Base-by-base conservation (phyloP, 2,113 vertebrate species). In the Aspiorhynchus laticeps region DNA sequence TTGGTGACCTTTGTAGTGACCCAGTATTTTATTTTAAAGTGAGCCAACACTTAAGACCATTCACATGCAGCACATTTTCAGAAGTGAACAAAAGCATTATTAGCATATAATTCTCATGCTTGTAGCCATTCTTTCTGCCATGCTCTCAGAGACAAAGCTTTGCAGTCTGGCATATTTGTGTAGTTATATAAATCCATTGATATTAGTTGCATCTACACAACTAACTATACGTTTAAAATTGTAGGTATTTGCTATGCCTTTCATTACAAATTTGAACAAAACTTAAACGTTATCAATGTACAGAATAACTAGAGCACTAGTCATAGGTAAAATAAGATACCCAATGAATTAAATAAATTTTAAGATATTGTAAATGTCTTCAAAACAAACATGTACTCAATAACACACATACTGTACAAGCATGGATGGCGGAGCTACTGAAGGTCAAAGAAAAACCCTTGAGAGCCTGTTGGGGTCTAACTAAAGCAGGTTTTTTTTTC, bases 121-220 rank as follows among this genome's bases (percentile, higher is more conserved):
- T 56, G 38, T 19, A 53, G 83, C 43, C 87, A 51, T 78, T 86
- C 59, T 69, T 41, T 48, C 73, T 38, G 56, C 26, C 84, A 86
- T 86, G 87, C 84, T 77, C n/a, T 17, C n/a, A 17, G 41, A 65
- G 36, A 53, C 51, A 77, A 33, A 85, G 78, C 56, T 61, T 77
- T 38, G 48, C 56, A 77, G 14, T 59, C 48, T 33, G 24, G 38
- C 19, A 17, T 63, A 79, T 46, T 79, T 65, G 12, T 59, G 28
- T 38, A 71, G 46, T 75, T 48, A 71, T 61, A 61, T n/a, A 33
- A 67, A 78, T 59, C 56, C 21, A 85, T 79, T 24, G 12, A 31
- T 12, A 28, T 36, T 38, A 36, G 67, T 71, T 71, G 67, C 67
- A 71, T 1, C 31, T 21, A 71, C 3, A 0, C 3, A 36, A 71